A percentile compares a stretch with the other conserved stretches of the same genome.
phyloP scores from a whole-genome alignment of 2,797 vertebrate species.

The Selene dorsalis region DNA sequence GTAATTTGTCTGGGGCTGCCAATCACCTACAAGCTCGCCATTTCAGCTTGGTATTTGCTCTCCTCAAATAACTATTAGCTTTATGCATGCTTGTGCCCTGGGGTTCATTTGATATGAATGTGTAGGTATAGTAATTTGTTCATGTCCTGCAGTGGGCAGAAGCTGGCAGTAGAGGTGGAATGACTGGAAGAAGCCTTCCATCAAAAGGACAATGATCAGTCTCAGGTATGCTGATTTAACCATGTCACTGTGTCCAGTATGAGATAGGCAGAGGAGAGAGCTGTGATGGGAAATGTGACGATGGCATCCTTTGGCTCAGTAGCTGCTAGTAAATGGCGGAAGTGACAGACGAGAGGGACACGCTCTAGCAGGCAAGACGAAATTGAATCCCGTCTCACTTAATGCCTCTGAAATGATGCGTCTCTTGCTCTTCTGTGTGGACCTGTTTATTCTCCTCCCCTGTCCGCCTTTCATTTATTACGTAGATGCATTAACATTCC shows the following conservation, averaged over 20 bases:
- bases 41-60: slow-evolving; percentile 23
- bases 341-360: slow-evolving; percentile 72
- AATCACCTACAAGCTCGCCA: slow-evolving; percentile 3
- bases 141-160: slow-evolving; percentile 7
- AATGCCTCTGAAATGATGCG: slow-evolving; percentile 77
- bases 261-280: slow-evolving; percentile 39
- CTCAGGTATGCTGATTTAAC: slow-evolving; percentile 58
- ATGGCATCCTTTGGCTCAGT: slow-evolving; percentile 44
- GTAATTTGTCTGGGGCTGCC: slow-evolving; percentile 4
- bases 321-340: slow-evolving; percentile 54
- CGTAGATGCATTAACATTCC: slow-evolving; percentile 33
- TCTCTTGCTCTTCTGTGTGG: slow-evolving; percentile 67
- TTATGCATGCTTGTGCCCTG: background rate
- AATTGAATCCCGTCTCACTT: slow-evolving; percentile 78
- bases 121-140: slow-evolving; percentile 18
- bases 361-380: slow-evolving; percentile 64
- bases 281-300: slow-evolving; percentile 48
- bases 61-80: background rate
- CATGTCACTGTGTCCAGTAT: slow-evolving; percentile 45
- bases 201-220: slow-evolving; percentile 48
- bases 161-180: slow-evolving; percentile 5
- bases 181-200: slow-evolving; percentile 17
- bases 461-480: slow-evolving; percentile 65
- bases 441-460: slow-evolving; percentile 65
- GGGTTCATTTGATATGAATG: slow-evolving; percentile 4